Base-by-base conservation (phyloP, 1,140 invertebrate species). In the Tetragonula clypearis region DNA sequence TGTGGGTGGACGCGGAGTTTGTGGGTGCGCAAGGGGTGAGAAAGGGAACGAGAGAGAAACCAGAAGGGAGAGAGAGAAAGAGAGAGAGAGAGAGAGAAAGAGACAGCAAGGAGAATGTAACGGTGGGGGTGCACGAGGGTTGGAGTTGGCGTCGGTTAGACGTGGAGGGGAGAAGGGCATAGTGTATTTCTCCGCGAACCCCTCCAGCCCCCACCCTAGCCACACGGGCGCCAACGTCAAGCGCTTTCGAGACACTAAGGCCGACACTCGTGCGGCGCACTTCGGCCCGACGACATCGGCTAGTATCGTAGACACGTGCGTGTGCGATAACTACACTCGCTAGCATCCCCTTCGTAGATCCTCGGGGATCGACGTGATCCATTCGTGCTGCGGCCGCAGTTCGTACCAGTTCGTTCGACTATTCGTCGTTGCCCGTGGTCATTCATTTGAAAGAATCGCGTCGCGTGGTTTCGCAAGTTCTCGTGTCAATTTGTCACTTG, bases 261-360 rank as follows among this genome's bases (percentile, higher is more conserved):
- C 92, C 92, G 92, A 93, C 92, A 93, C 92, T 93, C 93, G 93
- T 90, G 92, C 91, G 91, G 93, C 89, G 92, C 89, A 93, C 90
- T 89, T 92, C 92, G 88, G 88, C 92, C 91, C 90, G 92, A 92
- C 91, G 90, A 91, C 92, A 92, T 93, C 93, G 92, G 53, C 35
- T 41, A 78, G 49, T 21, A 21, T 66, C 82, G 58, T 74, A 30
- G 72, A 75, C 79, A 82, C 75, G 87, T 84, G 89, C 87, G 87
- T 76, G 85, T 56, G 23, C 66, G 56, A 35, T 41, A 21, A 12
- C 41, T 30, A 58, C 49, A 58, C 49, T 30, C 26, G 26, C 11
- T 12, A 87, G 15, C 68, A 65, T 21, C 65, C 62, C 30, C 35
- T 30, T 21, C 23, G 19, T 77, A 15, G 26, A 71, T 62, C 68